Evolutionary conservation across 2,888 invertebrate species (phyloP), one percentile per base, ranked within the genome.

Genomic region (Melanophora roralis): DNA sequence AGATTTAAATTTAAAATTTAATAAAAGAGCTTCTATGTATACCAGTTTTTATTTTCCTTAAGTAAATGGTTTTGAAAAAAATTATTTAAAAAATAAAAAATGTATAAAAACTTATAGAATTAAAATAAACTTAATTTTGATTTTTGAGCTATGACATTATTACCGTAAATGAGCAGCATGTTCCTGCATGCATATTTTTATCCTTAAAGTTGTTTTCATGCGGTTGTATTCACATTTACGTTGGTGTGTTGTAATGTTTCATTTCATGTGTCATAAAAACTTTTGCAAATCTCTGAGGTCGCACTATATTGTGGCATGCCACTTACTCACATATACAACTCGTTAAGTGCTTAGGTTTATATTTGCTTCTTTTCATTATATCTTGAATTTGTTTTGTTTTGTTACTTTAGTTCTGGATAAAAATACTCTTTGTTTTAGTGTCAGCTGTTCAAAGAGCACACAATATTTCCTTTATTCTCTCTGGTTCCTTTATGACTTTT

Each of bases 281-380:
- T 80, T 81, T 82, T 78, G 78, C 60, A 79, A 82, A 75, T 80
- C 82, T 82, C 80, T 65, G 72, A 82, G 82, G 82, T 74, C 68
- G 71, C 78, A 69, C 73, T 73, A 73, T 73, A 59, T 64, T 76
- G 80, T 69, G 80, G 81, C 73, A 81, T 76, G 75, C 81, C 78
- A 81, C 81, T 76, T 79, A 81, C 78, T 81, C 77, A 81, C 73
- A 81, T 69, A 79, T 76, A 81, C 75, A 81, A 76, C 76, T 74
- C 77, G 76, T 81, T 81, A 81, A 77, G 81, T 77, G 81, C 81
- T 77, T 77, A 77, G 79, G 73, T 76, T 79, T 72, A 71, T 69
- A 62, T 62, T 71, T 69, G 78, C 34, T 43, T 49, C 40, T 47
- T 47, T 38, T 57, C 8, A 51, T 43, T 59, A 51, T 40, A 19